A percentile compares a stretch with the other conserved stretches of the same genome.
phyloP scores from a whole-genome alignment of 2,113 vertebrate genomes.

The Psephotus haematonotus region DNA sequence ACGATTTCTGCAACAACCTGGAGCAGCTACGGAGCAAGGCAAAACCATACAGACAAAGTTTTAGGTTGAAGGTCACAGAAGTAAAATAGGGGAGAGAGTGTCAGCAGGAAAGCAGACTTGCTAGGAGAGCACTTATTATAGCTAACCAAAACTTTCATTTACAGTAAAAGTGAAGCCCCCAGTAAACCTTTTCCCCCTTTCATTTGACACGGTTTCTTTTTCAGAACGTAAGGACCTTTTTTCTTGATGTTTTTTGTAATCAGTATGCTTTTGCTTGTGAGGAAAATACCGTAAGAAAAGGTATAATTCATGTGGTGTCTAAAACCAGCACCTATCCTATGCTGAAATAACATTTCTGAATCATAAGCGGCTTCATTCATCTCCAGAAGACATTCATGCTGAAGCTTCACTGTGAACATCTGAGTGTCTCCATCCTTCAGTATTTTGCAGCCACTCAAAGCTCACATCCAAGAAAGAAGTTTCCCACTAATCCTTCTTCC shows the following conservation, averaged over 20 bases:
- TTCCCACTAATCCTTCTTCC: not conserved
- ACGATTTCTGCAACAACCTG: not conserved
- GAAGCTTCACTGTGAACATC: not conserved
- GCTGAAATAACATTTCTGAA: constrained; percentile 13
- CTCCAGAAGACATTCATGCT: not conserved
- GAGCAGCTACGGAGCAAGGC: not conserved
- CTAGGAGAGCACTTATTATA: not conserved
- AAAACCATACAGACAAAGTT: not conserved
- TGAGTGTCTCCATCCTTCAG: not conserved
- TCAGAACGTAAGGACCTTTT: not conserved
- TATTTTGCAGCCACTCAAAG: not conserved
- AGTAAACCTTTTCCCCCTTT: not conserved
- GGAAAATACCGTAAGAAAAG: not conserved
- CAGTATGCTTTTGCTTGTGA: not conserved
- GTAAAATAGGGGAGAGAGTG: not conserved
- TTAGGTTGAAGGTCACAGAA: not conserved
- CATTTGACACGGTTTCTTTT: not conserved
- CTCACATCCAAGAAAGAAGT: not conserved
- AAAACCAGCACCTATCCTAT: not conserved
- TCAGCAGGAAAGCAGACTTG: not conserved
- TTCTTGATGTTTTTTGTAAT: not conserved
- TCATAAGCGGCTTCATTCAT: constrained; percentile 15
- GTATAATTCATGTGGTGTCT: not conserved
- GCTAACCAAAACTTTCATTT: not conserved
- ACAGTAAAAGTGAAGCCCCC: not conserved